A percentile compares a stretch with the other conserved stretches of the same genome.
Evolutionary conservation across 2,888 invertebrate genomes (phyloP).

Genomic region (Machimus atricapillus): DNA sequence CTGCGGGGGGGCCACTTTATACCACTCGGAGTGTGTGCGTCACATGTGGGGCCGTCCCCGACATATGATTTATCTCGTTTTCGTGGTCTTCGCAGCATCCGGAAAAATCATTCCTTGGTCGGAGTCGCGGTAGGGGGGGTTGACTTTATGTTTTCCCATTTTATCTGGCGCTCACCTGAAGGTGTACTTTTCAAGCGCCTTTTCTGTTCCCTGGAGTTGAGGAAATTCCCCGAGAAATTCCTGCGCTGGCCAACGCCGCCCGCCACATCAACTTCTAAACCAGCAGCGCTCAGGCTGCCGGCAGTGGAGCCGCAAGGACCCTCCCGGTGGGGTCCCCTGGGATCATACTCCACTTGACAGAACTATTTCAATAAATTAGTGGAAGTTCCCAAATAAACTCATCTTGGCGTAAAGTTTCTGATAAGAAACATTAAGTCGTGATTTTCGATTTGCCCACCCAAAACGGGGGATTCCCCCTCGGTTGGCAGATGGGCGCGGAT

Average conservation of each 20-base stretch:
- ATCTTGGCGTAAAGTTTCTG: slow-evolving; percentile 43
- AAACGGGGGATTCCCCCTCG: not conserved
- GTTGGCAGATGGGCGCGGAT: not conserved
- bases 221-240: not conserved
- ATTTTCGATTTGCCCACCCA: slow-evolving; percentile 12
- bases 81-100: not conserved
- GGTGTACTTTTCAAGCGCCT: not conserved
- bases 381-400: slow-evolving; percentile 33
- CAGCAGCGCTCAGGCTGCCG: not conserved
- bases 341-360: slow-evolving; percentile 5
- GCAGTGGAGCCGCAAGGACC: not conserved
- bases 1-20: not conserved
- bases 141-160: not conserved
- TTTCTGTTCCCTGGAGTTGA: not conserved
- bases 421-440: slow-evolving; percentile 41
- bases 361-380: slow-evolving; percentile 42
- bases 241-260: not conserved
- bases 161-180: not conserved
- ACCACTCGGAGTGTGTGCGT: not conserved
- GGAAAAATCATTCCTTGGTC: not conserved
- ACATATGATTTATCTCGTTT: not conserved
- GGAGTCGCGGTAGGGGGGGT: not conserved
- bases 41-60: not conserved
- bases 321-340: not conserved
- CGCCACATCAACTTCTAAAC: not conserved